Evolutionary conservation across 2,888 invertebrate genomes (phyloP).

Genomic region (Scelioninae gen. 1): DNA sequence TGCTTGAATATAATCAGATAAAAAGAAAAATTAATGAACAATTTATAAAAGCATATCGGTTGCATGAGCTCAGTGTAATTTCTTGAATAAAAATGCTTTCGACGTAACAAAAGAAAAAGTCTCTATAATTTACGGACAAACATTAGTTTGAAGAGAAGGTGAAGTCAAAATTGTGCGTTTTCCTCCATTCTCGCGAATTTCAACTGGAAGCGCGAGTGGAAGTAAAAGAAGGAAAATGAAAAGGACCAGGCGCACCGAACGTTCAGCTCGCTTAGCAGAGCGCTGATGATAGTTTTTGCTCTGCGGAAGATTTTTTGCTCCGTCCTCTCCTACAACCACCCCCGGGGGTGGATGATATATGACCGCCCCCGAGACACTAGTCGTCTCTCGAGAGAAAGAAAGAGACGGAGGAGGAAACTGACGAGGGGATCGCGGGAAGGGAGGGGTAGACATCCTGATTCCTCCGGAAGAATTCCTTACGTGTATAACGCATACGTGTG

Average conservation of each 20-base stretch:
- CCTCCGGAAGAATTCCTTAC: constrained; percentile 79
- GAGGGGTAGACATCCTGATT: constrained; percentile 78
- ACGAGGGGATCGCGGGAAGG: constrained; percentile 24
- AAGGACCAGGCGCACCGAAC: constrained; percentile 75
- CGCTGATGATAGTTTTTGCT: constrained; percentile 84
- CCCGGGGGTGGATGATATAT: constrained; percentile 83
- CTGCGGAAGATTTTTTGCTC: constrained; percentile 76
- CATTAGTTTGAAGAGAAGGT: constrained; percentile 44
- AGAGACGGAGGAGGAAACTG: constrained; percentile 67
- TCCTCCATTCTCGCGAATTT: constrained; percentile 61
- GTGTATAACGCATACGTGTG: constrained; percentile 68
- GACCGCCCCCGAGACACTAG: constrained; percentile 84
- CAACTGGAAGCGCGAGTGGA: constrained; percentile 52
- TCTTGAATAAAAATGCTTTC: constrained; percentile 27
- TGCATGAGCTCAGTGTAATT: constrained; percentile 8
- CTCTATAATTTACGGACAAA: constrained; percentile 49
- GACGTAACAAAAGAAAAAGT: constrained; percentile 26
- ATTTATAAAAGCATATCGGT: constrained; percentile 9
- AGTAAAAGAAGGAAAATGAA: constrained; percentile 70
- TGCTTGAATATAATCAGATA: neutral
- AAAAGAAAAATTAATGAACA: neutral
- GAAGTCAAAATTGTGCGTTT: constrained; percentile 62
- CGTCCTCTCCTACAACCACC: constrained; percentile 71
- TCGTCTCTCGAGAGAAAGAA: constrained; percentile 78
- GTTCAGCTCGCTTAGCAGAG: constrained; percentile 83